Base-by-base conservation (phyloP, 1,140 invertebrate species). In the Tetramorium parvispinum region DNA sequence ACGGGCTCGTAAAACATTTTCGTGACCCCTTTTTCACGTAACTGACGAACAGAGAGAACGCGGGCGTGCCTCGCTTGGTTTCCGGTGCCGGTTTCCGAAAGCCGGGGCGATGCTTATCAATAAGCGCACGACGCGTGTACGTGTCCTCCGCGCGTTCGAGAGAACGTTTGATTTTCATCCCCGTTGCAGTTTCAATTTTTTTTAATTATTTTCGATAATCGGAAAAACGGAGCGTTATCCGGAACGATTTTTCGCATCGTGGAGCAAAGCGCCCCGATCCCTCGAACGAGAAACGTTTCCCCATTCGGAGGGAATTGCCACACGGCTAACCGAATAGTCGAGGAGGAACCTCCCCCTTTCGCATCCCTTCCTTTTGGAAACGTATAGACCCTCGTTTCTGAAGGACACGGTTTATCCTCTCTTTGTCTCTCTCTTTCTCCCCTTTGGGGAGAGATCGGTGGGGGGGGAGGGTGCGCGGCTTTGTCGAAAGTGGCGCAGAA, bases 1-100 rank as follows among this genome's bases (percentile, higher is more conserved):
- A 92, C 91, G 82, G 77, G 32, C 89, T 88, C 85, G 86, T 87
- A 87, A 92, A 92, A 91, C 86, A 91, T 89, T 92, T 91, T 88
- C 91, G 86, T 88, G 83, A 89, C 90, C 91, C 77, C 88, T 88
- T 91, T 91, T 87, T 82, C 75, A 16, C 27, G 27, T 88, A 88
- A 88, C 87, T 89, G 81, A 87, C 88, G 86, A 89, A 82, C 85
- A 53, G 75, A 82, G 68, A 57, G 70, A 70, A 32, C 32, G 32
- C 88, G 40, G 51, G 24, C 27, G 71, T 51, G 59, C 71, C 71
- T 88, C 83, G 68, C 16, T 77, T 73, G 61, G 57, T 89, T 90
- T 91, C 89, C 89, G 89, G 89, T 86, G 82, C 63, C 66, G 73
- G 32, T 32, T 32, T 32, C 13, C 11, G 88, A 86, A 88, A 90